phyloP scores from a whole-genome alignment of 1,140 invertebrate genomes.

The Pogonomyrmex californicus region DNA sequence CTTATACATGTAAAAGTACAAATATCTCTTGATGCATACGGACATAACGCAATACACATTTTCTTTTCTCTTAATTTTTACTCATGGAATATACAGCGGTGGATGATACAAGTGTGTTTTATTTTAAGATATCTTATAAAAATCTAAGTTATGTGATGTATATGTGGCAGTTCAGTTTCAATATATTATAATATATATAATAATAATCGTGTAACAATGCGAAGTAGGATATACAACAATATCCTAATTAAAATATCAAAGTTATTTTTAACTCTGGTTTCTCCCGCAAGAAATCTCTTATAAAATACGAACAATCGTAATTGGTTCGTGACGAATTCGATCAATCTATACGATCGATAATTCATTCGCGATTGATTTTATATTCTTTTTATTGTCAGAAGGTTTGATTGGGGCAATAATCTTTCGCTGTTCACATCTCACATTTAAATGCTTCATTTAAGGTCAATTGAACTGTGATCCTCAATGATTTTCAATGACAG shows the following conservation, averaged over 20 bases:
- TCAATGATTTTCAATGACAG: neutral
- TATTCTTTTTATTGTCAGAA: neutral
- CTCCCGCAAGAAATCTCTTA: constrained; percentile 8
- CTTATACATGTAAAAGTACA: constrained; percentile 63
- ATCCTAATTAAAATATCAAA: constrained; percentile 30
- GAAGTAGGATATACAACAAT: constrained; percentile 33
- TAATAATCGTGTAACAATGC: neutral
- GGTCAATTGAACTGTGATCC: neutral
- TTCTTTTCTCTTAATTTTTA: constrained; percentile 9
- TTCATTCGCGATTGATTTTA: neutral
- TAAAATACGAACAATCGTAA: constrained; percentile 20
- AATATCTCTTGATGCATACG: constrained; percentile 43
- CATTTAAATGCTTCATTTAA: constrained; percentile 13
- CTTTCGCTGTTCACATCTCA: neutral
- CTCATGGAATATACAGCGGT: constrained; percentile 7
- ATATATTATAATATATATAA: constrained; percentile 11
- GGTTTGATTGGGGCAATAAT: neutral
- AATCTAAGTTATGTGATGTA: neutral
- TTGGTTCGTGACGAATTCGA: neutral
- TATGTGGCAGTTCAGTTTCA: constrained; percentile 46
- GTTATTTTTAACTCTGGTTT: constrained; percentile 1
- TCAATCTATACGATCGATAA: neutral
- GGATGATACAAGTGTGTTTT: constrained; percentile 24
- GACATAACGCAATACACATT: neutral
- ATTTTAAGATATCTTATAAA: constrained; percentile 11